Percentiles rank a stretch among this genome's conserved stretches.
phyloP scores from a whole-genome alignment of 2,888 invertebrate species.

The Ditylenchus weischeri region DNA sequence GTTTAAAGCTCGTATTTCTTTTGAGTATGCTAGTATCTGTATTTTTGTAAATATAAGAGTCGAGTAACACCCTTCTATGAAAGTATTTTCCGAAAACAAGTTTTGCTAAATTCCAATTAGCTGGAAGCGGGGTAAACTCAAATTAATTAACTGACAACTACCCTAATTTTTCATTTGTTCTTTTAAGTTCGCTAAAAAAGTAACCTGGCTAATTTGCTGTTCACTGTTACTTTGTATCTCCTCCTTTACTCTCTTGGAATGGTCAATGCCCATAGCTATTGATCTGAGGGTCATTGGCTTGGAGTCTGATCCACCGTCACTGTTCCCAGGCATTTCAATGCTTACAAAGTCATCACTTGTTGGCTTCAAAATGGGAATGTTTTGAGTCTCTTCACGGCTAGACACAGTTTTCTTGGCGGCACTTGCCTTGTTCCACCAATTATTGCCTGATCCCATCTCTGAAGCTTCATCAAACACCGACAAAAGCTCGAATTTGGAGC shows the following conservation, averaged over 20 bases:
- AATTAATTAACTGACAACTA: too few relatives aligned
- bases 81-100: too few relatives aligned
- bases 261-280: slow-evolving; percentile 4
- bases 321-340: slow-evolving; percentile 1
- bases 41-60: too few relatives aligned
- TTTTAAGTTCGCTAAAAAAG: too few relatives aligned
- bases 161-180: too few relatives aligned
- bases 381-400: not conserved
- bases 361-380: slow-evolving; percentile 1
- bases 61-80: too few relatives aligned
- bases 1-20: too few relatives aligned
- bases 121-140: too few relatives aligned
- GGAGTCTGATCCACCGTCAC: not conserved
- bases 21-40: too few relatives aligned
- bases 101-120: too few relatives aligned
- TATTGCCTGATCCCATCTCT: not conserved
- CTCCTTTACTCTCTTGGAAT: not conserved
- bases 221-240: too few relatives aligned
- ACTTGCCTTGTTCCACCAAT: slow-evolving; percentile 1
- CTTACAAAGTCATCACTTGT: slow-evolving; percentile 5
- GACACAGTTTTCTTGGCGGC: not conserved
- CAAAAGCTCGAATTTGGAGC: slow-evolving; percentile 7
- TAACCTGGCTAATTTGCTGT: too few relatives aligned
- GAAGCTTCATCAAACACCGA: slow-evolving; percentile 2
- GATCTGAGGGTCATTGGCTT: slow-evolving; percentile 4